Evolutionary conservation across 2,797 vertebrate genomes (phyloP).

Genomic region (Chelmon rostratus): DNA sequence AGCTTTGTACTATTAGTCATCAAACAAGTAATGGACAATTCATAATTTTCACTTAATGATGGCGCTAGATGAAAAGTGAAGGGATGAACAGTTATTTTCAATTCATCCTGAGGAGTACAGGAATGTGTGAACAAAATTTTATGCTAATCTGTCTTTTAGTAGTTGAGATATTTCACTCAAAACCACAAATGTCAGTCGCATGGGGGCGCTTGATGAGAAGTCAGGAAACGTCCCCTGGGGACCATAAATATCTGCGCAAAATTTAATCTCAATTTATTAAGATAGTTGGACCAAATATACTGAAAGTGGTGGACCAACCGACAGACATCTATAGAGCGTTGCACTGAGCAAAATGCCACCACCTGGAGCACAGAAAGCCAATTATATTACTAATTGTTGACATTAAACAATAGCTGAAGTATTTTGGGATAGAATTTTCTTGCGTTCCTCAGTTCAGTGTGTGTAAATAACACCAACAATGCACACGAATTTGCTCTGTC

Average conservation of each 20-base stretch:
- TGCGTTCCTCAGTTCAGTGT: background rate
- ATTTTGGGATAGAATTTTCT: background rate
- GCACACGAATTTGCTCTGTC: background rate
- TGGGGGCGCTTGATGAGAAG: background rate
- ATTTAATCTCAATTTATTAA: too few relatives aligned
- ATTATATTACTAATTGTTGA: background rate
- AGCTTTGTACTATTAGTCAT: background rate
- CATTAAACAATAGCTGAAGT: background rate
- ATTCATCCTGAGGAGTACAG: background rate
- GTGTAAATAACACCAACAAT: background rate
- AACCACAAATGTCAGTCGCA: background rate
- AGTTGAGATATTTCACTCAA: too few relatives aligned
- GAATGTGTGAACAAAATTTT: too few relatives aligned
- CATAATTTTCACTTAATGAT: background rate
- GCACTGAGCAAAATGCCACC: background rate
- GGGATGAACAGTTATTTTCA: background rate
- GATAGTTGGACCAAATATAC: too few relatives aligned
- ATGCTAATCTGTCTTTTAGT: background rate
- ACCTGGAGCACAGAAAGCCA: background rate
- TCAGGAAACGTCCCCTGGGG: too few relatives aligned
- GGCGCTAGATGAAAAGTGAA: background rate
- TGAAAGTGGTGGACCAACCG: too few relatives aligned
- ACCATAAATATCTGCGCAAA: too few relatives aligned
- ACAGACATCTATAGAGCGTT: background rate
- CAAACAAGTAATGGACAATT: background rate